These are phyloP conservation scores for Ispidina picta DNA, from an alignment of 2,797 vertebrate genomes.

Conservation along the genomic window DNA sequence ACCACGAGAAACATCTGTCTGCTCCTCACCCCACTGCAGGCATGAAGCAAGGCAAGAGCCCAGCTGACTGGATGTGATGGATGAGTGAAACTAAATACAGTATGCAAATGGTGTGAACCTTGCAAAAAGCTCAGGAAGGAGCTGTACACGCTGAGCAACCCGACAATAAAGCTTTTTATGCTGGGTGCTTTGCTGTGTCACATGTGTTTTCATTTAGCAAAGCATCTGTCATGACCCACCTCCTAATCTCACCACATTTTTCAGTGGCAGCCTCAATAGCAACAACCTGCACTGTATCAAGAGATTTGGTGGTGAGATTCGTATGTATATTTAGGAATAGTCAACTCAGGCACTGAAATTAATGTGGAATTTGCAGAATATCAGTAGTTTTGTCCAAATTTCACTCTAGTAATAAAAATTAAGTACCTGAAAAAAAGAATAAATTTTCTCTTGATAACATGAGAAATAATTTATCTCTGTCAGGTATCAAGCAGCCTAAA, in stretches of 20 bases:
- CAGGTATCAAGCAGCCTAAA: neutral
- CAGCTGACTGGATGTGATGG: neutral
- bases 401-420: neutral
- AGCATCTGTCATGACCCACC: neutral
- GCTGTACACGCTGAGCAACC: neutral
- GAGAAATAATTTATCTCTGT: neutral
- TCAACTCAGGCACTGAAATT: neutral
- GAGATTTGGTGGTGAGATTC: neutral
- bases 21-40: neutral
- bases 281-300: neutral
- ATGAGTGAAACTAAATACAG: neutral
- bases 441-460: neutral
- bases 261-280: neutral
- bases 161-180: neutral
- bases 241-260: conserved; percentile 1
- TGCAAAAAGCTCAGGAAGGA: neutral
- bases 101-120: neutral
- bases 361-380: neutral
- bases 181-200: neutral
- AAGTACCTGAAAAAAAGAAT: neutral
- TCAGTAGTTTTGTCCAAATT: neutral
- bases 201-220: conserved; percentile 17
- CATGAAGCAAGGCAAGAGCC: neutral
- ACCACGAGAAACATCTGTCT: neutral
- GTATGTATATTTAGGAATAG: neutral